Evolutionary conservation across 2,888 invertebrate genomes (phyloP), one percentile per base, ranked within the genome.

Genomic region (Tenthredo distinguenda): DNA sequence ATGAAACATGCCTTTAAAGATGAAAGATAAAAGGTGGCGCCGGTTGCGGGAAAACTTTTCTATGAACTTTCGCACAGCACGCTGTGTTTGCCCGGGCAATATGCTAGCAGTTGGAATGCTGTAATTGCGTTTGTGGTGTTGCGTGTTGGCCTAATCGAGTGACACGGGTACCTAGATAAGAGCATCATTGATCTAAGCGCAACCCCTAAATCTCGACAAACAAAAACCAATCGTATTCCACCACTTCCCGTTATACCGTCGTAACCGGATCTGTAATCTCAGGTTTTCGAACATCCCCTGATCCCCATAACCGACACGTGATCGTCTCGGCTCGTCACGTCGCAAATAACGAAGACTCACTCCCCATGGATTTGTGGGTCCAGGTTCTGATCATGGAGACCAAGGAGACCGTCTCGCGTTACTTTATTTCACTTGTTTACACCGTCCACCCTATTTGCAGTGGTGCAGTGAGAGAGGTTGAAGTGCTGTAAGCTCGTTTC

Each of bases 231-330:
- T 81, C 81, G 81, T 58, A 81, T 37, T 58, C 55, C 18, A 47
- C 31, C 34, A 55, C 77, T 50, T 77, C 50, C 18, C 10, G 76
- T 50, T 77, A 34, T 31, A 37, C 62, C 31, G 81, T 81, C 81
- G 81, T 81, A 81, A 81, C 81, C 81, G 81, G 81, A 81, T 58
- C 81, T 40, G 58, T 81, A 40, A 81, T 81, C 58, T 62, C 62
- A 37, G 50, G 26, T 58, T 58, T 81, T 81, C 62, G 62, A 55
- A n/a, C 81, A 18, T 58, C 81, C 81, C 81, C 81, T 40, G 81
- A 62, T 62, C 47, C 77, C 77, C 15, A 55, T 55, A 74, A 77
- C 77, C 50, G 77, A 55, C 77, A 77, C 77, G 77, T 55, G 77
- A 77, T 77, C 77, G 77, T 77, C 77, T 55, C 77, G 31, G 43